Conservation (phyloP, 2,113 vertebrate genomes). For the Engystomops pustulosus region DNA sequence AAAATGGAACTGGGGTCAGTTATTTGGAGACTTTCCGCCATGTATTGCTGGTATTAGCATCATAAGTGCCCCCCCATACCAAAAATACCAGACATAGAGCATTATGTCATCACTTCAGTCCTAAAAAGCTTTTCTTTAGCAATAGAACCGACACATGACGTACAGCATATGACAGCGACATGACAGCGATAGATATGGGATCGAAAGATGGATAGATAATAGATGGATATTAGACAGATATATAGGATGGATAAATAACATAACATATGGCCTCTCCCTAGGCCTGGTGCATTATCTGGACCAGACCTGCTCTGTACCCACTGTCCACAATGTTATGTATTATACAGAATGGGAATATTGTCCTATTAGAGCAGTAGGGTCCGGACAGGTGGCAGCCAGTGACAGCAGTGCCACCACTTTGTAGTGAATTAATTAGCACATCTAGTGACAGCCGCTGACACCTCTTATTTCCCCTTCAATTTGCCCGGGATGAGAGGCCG, state of each 20-base stretch:
- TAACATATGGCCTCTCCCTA: not conserved
- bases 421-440: conserved; percentile 21
- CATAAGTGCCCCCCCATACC: too few species aligned
- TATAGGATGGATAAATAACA: too few species aligned
- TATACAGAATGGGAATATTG: not conserved
- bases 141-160: too few species aligned
- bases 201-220: not conserved
- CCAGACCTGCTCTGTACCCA: not conserved
- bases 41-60: too few species aligned
- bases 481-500: not conserved
- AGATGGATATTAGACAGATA: too few species aligned
- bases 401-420: not conserved
- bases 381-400: not conserved
- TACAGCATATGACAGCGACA: too few species aligned
- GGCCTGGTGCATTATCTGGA: not conserved
- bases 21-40: too few species aligned
- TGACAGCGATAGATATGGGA: not conserved
- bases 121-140: too few species aligned
- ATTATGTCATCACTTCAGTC: too few species aligned
- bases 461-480: not conserved
- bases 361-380: not conserved
- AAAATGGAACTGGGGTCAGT: too few species aligned
- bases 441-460: not conserved
- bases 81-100: too few species aligned
- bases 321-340: not conserved